phyloP scores from a whole-genome alignment of 1,140 invertebrate species.

The Euglossa dilemma region DNA sequence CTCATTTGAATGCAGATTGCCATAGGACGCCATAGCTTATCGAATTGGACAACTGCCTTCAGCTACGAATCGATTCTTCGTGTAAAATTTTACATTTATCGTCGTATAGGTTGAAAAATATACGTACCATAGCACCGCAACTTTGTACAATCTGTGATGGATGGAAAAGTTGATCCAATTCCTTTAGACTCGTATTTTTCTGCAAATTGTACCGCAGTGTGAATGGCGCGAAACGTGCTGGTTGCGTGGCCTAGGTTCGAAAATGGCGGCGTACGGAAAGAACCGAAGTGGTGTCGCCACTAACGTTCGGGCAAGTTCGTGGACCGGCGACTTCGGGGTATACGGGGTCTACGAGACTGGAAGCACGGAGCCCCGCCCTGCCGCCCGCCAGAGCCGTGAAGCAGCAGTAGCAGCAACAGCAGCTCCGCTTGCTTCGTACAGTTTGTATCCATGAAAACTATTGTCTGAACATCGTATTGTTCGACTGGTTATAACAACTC shows the following conservation, averaged over 20 bases:
- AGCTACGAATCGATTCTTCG: too few species aligned
- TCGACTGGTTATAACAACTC: conserved; percentile 21
- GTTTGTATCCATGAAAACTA: conserved; percentile 66
- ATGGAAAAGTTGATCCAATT: not conserved
- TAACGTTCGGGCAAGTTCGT: conserved; percentile 55
- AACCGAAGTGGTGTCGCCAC: conserved; percentile 28
- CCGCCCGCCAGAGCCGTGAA: conserved; percentile 71
- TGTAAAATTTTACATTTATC: too few species aligned
- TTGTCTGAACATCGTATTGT: conserved; percentile 36
- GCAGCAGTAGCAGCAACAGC: conserved; percentile 58
- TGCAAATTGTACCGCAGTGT: not conserved
- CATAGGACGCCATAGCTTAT: not conserved
- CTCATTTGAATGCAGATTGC: not conserved
- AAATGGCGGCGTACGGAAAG: conserved; percentile 10
- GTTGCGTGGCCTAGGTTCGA: not conserved
- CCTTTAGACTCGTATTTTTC: not conserved
- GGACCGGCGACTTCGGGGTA: conserved; percentile 50
- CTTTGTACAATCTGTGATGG: too few species aligned
- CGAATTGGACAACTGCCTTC: not conserved
- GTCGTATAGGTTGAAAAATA: too few species aligned
- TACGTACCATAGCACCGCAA: not conserved
- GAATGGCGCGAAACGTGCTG: not conserved
- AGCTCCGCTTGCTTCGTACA: conserved; percentile 60
- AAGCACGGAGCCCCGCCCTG: conserved; percentile 78
- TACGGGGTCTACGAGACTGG: conserved; percentile 72